Conservation (phyloP, 1,140 invertebrate genomes). For the Aricia agestis region DNA sequence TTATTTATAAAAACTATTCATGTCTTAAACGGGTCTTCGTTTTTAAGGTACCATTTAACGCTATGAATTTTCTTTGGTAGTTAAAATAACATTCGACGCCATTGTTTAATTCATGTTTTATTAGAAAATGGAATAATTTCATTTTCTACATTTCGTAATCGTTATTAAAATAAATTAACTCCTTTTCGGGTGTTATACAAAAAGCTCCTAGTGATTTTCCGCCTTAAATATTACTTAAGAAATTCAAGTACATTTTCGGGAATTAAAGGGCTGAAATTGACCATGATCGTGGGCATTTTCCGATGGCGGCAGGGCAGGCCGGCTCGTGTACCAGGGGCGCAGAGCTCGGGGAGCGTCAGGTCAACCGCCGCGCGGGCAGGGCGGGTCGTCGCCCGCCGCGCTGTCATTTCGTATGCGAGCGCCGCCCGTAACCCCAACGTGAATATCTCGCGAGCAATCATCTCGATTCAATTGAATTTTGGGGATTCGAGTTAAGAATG, state of each 20-base stretch:
- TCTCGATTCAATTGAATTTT: no score
- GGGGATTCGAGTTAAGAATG: no score
- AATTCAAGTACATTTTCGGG: no score
- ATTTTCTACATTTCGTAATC: no score
- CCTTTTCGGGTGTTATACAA: no score
- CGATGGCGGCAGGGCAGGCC: background rate
- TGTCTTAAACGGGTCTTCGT: background rate
- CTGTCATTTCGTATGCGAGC: slow-evolving; percentile 59
- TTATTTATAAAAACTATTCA: background rate
- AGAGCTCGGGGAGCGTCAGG: slow-evolving; percentile 31
- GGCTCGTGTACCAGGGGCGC: slow-evolving; percentile 4
- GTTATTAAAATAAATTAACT: no score
- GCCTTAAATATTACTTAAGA: no score
- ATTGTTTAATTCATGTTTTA: no score
- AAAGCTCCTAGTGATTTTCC: no score
- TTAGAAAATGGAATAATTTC: no score
- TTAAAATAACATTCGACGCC: no score
- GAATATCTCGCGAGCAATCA: background rate
- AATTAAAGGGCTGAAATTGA: background rate
- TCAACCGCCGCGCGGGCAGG: slow-evolving; percentile 46
- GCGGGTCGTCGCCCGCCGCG: slow-evolving; percentile 57
- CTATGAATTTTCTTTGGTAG: background rate
- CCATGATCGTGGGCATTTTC: background rate
- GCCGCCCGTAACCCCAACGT: slow-evolving; percentile 29
- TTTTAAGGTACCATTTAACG: no score